Evolutionary conservation across 2,797 vertebrate genomes (phyloP).

Genomic region (Tiaroga cobitis): DNA sequence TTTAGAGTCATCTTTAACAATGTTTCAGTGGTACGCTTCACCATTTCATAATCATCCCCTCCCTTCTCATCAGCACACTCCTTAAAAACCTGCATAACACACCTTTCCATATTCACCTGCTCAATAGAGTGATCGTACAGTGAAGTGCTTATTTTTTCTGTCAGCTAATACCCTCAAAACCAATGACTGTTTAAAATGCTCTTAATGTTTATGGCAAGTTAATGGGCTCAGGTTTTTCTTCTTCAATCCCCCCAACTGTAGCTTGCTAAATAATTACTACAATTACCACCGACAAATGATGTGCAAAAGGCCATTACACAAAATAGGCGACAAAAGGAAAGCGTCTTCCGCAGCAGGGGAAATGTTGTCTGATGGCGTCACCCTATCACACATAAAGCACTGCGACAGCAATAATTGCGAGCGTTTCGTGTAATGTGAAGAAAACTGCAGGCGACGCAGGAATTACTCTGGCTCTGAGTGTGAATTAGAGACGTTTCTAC

Average conservation of each 20-base stretch:
- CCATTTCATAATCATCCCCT: background rate
- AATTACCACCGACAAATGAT: constrained; percentile 82
- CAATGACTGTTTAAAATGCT: constrained; percentile 69
- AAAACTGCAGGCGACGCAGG: constrained; percentile 61
- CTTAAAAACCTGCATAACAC: constrained; percentile 19
- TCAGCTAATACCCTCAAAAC: constrained; percentile 73
- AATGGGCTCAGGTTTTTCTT: constrained; percentile 77
- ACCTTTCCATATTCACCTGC: constrained; percentile 2
- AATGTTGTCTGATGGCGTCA: constrained; percentile 69
- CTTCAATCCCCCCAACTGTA: constrained; percentile 70
- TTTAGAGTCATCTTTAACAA: background rate
- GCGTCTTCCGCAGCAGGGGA: constrained; percentile 56
- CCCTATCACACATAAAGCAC: constrained; percentile 67
- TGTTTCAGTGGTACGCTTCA: background rate
- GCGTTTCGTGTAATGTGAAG: constrained; percentile 64
- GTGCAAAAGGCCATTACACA: constrained; percentile 79
- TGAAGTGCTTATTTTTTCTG: constrained; percentile 73
- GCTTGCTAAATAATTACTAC: constrained; percentile 81
- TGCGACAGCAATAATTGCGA: constrained; percentile 69
- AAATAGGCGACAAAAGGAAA: constrained; percentile 66
- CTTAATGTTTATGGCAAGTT: constrained; percentile 83
- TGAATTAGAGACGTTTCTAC: constrained; percentile 56
- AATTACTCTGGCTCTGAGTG: constrained; percentile 58
- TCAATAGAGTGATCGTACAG: constrained; percentile 68
- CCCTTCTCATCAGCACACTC: constrained; percentile 29